phyloP scores from a whole-genome alignment of 2,797 vertebrate genomes.

The Smutsia gigantea region DNA sequence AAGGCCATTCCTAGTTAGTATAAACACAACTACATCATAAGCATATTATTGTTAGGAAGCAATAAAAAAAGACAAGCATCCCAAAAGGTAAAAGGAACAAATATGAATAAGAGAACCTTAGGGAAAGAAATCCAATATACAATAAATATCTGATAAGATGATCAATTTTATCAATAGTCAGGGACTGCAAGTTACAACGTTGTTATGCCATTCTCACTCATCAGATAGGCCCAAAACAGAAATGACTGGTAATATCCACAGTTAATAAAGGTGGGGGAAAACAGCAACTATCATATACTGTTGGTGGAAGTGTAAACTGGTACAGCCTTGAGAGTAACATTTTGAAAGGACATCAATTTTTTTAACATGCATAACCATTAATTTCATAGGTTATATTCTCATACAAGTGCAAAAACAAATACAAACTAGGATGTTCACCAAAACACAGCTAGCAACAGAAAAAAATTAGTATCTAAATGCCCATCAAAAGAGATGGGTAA shows the following conservation, averaged over 20 bases:
- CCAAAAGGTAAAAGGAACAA: background rate
- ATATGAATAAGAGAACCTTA: constrained; percentile 5
- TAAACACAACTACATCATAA: constrained; percentile 24
- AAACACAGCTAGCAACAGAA: constrained; percentile 3
- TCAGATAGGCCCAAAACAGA: constrained; percentile 1
- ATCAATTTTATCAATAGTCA: constrained; percentile 37
- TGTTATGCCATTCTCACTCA: background rate
- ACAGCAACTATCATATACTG: background rate
- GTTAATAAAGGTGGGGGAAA: background rate
- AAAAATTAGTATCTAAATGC: constrained; percentile 6
- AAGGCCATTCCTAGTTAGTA: background rate
- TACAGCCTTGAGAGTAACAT: background rate
- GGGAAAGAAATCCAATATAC: background rate
- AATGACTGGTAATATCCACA: constrained; percentile 28
- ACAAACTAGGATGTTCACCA: background rate
- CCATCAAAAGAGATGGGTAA: constrained; percentile 9
- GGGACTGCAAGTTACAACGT: constrained; percentile 26
- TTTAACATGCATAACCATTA: background rate
- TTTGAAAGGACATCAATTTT: constrained; percentile 19
- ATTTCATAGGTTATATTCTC: constrained; percentile 12
- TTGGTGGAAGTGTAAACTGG: background rate
- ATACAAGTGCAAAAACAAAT: background rate
- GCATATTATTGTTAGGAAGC: constrained; percentile 15
- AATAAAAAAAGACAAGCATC: constrained; percentile 18
- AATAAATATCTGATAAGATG: constrained; percentile 38